These are phyloP conservation scores for Euwallacea similis DNA, from an alignment of 1,140 invertebrate species.

Conservation along the genomic window DNA sequence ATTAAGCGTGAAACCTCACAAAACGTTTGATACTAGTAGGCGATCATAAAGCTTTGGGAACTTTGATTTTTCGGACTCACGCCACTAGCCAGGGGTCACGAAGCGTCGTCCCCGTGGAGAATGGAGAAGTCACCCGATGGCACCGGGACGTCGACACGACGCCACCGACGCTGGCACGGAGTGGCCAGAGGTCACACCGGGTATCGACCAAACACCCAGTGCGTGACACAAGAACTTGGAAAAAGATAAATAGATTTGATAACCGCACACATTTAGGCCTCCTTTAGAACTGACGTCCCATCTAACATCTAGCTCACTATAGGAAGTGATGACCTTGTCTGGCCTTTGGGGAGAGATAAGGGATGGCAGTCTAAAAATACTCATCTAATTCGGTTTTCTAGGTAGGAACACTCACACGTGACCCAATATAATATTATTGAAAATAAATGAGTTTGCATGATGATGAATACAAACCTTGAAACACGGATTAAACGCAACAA, in stretches of 20 bases:
- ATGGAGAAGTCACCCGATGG: constrained; percentile 39
- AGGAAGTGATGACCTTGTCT: constrained; percentile 35
- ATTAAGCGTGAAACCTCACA: not conserved
- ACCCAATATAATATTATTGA: too few relatives aligned
- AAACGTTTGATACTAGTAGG: not conserved
- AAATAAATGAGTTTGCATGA: not conserved
- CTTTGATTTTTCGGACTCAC: constrained; percentile 41
- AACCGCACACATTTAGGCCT: not conserved
- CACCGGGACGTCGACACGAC: constrained; percentile 34
- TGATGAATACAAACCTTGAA: not conserved
- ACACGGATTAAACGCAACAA: constrained; percentile 18
- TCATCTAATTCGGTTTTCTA: too few relatives aligned
- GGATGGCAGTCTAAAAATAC: not conserved
- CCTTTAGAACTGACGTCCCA: too few relatives aligned
- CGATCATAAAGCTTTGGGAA: not conserved
- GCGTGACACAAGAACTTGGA: constrained; percentile 34
- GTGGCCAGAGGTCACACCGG: constrained; percentile 48
- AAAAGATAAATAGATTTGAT: constrained; percentile 34
- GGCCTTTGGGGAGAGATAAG: constrained; percentile 14
- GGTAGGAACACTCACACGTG: too few relatives aligned
- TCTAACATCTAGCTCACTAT: not conserved
- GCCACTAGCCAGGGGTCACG: constrained; percentile 44
- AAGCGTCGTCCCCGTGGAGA: constrained; percentile 34
- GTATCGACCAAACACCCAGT: constrained; percentile 46
- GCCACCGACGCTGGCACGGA: constrained; percentile 43